Base-by-base conservation (phyloP, 2,888 invertebrate species). In the Eristalis arbustorum region DNA sequence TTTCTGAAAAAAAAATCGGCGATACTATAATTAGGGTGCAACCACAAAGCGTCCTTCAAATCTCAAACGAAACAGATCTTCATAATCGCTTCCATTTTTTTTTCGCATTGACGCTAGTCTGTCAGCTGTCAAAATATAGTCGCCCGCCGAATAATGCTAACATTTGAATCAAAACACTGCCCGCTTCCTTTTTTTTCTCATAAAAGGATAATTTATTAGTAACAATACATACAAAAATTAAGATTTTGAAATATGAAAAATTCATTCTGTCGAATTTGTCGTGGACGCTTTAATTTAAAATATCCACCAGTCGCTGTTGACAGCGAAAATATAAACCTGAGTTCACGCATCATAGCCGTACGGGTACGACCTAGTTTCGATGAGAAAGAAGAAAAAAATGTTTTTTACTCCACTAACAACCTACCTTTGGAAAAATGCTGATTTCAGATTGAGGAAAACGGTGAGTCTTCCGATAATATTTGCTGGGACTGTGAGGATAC, bases 81-180 rank as follows among this genome's bases (percentile, higher is more conserved):
- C 22, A 25, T 40, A 18, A n/a, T 28, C 64, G 66, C 66, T 66
- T 68, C 40, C 22, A 22, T 71, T 82, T 74, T 80, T 76, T 56
- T 68, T 80, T 63, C 3, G 42, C 57, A 59, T 80, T 71, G 78
- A 87, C 83, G 87, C 87, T 72, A 71, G 71, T 28, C 37, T 71
- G 78, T 78, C 87, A 83, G 25, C 28, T 83, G 87, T 87, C 83
- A 87, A 69, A 75, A 64, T 62, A 23, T 14, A 78, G 78, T 72
- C 83, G 87, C 87, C 87, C 87, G 87, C 87, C 87, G 78, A 87
- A 87, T 87, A 83, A 83, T 87, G 87, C 78, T 72, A 87, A 67
- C 74, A 79, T 83, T 87, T 82, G 61, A 87, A 87, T 83, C 83
- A 87, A 87, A 87, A 87, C 87, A 83, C 83, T 83, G 78, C 68